A percentile compares a stretch with the other conserved stretches of the same genome.
Conservation (phyloP, 2,888 invertebrate species). For the Steinernema carpocapsae region DNA sequence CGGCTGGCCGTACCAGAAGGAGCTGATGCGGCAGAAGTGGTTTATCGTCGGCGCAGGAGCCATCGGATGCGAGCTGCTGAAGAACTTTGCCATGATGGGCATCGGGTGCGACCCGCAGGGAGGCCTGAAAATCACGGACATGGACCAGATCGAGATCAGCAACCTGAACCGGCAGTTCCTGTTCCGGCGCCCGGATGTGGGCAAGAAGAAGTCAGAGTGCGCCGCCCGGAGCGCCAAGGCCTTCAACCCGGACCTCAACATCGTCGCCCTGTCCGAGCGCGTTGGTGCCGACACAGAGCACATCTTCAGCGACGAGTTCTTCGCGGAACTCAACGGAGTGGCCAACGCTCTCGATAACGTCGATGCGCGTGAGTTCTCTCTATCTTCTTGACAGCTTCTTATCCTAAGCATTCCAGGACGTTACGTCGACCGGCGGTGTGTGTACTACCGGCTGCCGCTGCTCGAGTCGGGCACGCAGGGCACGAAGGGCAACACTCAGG, state of each 20-base stretch:
- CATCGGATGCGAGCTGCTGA: slow-evolving; percentile 89
- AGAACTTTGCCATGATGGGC: slow-evolving; percentile 98
- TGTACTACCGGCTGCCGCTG: slow-evolving; percentile 92
- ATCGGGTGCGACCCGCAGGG: slow-evolving; percentile 75
- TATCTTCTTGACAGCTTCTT: neutral
- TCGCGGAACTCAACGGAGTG: slow-evolving; percentile 87
- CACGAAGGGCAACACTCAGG: slow-evolving; percentile 78
- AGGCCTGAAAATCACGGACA: slow-evolving; percentile 89
- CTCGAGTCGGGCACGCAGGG: slow-evolving; percentile 97
- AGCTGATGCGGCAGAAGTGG: slow-evolving; percentile 79
- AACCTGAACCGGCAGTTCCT: slow-evolving; percentile 98
- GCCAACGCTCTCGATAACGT: slow-evolving; percentile 97
- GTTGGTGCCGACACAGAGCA: slow-evolving; percentile 93
- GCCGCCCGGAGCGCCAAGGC: slow-evolving; percentile 80
- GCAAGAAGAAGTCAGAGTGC: slow-evolving; percentile 83
- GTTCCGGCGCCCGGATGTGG: slow-evolving; percentile 89
- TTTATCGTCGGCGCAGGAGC: slow-evolving; percentile 73
- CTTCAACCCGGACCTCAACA: slow-evolving; percentile 71
- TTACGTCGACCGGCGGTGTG: slow-evolving; percentile 96
- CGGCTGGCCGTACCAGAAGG: slow-evolving; percentile 86
- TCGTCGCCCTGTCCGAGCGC: slow-evolving; percentile 73
- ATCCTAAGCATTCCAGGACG: slow-evolving; percentile 73
- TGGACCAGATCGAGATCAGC: slow-evolving; percentile 98
- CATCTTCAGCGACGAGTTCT: slow-evolving; percentile 91
- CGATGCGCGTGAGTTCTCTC: slow-evolving; percentile 78